Base-by-base conservation (phyloP, 2,797 vertebrate genomes). In the Bryconaethiops microstoma region DNA sequence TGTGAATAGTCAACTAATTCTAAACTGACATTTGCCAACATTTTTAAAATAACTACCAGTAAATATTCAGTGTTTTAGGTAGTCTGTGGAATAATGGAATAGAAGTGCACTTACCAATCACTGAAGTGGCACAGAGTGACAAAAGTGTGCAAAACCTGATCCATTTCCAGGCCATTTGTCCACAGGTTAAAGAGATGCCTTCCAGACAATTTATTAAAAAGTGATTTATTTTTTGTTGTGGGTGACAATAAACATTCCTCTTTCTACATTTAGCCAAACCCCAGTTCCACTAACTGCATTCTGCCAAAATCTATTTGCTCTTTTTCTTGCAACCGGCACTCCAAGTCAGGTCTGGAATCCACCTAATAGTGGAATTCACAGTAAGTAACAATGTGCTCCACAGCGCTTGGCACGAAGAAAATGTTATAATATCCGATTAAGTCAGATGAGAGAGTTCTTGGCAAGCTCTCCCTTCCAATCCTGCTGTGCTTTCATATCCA, bases 141-240 rank as follows among this genome's bases (percentile, higher is more conserved):
- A 86, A 73, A 91, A 57, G 60, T 88, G 69, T 80, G 84, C n/a
- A 13, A 23, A 80, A 12, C 16, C 6, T 59, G 71, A 62, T 86
- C 80, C 42, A 48, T 72, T 82, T 54, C 86, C 83, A 78, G 63
- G 45, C 54, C 92, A 94, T 93, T 74, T 42, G 55, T 74, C 25
- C 55, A 10, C 52, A 52, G 23, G 39, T 29, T 42, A 17, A n/a
- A 74, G 50, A 65, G 0, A 19, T 9, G 42, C 21, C 8, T 57
- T 25, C 7, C 77, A 73, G 62, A 59, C 23, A 8, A 5, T 63
- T 13, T 39, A 12, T n/a, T 68, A 39, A 71, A 77, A 55, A 81
- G 40, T 0, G 74, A 62, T 71, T 70, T 12, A 21, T 25, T 48
- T 25, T 45, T 52, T 10, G n/a, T 23, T 52, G 13, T 40, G 9